phyloP scores from a whole-genome alignment of 2,113 vertebrate genomes.

The Petromus typicus region DNA sequence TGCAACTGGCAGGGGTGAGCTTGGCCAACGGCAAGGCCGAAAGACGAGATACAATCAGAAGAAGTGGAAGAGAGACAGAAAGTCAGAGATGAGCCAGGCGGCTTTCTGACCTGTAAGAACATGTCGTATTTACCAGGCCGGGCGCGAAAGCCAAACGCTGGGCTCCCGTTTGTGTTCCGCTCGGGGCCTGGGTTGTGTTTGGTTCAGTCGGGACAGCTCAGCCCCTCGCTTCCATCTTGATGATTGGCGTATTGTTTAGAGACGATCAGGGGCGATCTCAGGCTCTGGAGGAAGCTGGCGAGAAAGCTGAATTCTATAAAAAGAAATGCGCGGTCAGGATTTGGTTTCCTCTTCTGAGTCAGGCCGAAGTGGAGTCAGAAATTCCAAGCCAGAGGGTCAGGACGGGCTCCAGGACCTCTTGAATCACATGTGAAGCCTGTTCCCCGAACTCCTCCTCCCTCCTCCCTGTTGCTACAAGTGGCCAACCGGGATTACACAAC shows the following conservation, averaged over 20 bases:
- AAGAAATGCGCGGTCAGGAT: constrained; percentile 87
- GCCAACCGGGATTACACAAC: constrained; percentile 80
- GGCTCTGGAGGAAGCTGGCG: constrained; percentile 87
- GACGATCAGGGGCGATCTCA: constrained; percentile 74
- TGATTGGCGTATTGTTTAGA: constrained; percentile 79
- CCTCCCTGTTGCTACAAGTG: constrained; percentile 74
- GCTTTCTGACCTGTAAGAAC: constrained; percentile 77
- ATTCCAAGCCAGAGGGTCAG: constrained; percentile 87
- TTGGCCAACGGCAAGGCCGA: constrained; percentile 69
- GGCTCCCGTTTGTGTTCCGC: constrained; percentile 70
- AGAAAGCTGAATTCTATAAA: constrained; percentile 88
- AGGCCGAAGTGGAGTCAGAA: constrained; percentile 87
- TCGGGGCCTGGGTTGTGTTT: constrained; percentile 42
- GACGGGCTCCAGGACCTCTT: constrained; percentile 85
- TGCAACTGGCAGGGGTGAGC: constrained; percentile 82
- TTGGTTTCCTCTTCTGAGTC: constrained; percentile 88
- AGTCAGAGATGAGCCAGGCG: constrained; percentile 79
- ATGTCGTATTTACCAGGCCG: constrained; percentile 69
- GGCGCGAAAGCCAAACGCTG: constrained; percentile 34
- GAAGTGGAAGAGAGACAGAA: constrained; percentile 78
- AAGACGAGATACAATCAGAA: constrained; percentile 80
- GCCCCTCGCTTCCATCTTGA: neutral
- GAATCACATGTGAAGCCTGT: constrained; percentile 82
- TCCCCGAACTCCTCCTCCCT: constrained; percentile 65
- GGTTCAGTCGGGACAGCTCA: constrained; percentile 45